These are phyloP conservation scores for Sitta carolinensis DNA, from an alignment of 2,797 vertebrate genomes.

Conservation along the genomic window DNA sequence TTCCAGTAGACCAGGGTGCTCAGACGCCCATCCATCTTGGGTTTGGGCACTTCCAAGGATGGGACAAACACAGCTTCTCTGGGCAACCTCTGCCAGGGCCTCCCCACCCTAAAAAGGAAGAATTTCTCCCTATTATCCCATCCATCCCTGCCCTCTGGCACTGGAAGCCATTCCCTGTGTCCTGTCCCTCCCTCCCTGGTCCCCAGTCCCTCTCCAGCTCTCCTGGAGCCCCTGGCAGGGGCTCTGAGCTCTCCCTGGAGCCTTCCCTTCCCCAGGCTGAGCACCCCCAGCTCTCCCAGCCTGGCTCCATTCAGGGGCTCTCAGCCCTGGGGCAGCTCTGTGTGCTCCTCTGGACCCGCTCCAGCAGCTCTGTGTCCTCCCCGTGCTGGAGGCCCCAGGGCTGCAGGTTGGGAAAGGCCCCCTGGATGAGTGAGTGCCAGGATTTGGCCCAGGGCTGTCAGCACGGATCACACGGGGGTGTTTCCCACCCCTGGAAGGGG, in stretches of 20 bases:
- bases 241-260: not conserved
- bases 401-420: too few species aligned
- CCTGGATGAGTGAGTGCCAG: too few species aligned
- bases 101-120: not conserved
- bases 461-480: too few species aligned
- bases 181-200: fast-evolving
- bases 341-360: too few species aligned
- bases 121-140: not conserved
- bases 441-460: too few species aligned
- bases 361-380: too few species aligned
- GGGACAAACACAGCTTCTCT: too few species aligned
- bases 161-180: not conserved
- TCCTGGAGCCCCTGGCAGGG: not conserved
- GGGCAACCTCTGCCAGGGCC: not conserved
- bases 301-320: too few species aligned
- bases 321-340: too few species aligned
- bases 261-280: not conserved
- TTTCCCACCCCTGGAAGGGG: too few species aligned
- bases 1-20: not conserved
- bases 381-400: too few species aligned
- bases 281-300: not conserved
- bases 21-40: not conserved
- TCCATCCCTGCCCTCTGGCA: not conserved
- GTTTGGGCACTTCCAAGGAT: not conserved
- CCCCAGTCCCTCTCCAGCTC: not conserved